Evolutionary conservation across 1,140 invertebrate genomes (phyloP).

Genomic region (Popillia japonica): DNA sequence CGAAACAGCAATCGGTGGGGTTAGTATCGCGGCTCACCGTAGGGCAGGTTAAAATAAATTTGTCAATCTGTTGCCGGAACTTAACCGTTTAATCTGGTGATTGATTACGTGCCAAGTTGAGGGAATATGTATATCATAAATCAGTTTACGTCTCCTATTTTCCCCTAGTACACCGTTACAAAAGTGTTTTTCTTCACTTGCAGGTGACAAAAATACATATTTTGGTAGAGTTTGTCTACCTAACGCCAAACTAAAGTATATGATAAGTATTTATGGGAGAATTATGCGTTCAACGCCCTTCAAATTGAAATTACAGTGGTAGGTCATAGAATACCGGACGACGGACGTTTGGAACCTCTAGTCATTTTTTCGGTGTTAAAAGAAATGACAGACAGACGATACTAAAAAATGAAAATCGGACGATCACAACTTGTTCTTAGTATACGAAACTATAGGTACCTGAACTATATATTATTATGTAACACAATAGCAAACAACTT

Average conservation of each 20-base stretch:
- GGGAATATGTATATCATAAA: slow-evolving; percentile 31
- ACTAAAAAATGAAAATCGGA: too few species aligned
- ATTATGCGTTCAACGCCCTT: not conserved
- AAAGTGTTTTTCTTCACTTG: not conserved
- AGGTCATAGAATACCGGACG: too few species aligned
- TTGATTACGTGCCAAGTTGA: slow-evolving; percentile 31
- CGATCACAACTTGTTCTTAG: too few species aligned
- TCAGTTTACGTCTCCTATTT: not conserved
- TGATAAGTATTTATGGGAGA: not conserved
- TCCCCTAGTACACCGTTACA: not conserved
- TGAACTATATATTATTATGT: too few species aligned
- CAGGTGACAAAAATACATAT: slow-evolving; percentile 20
- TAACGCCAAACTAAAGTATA: not conserved
- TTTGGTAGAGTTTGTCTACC: not conserved
- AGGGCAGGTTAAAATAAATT: slow-evolving; percentile 6
- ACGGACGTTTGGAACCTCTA: too few species aligned
- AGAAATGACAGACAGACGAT: too few species aligned
- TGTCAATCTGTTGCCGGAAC: slow-evolving; percentile 32
- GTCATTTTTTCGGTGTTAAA: too few species aligned
- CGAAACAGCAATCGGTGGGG: not conserved
- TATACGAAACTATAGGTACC: too few species aligned
- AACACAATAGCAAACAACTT: too few species aligned
- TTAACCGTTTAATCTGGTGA: slow-evolving; percentile 32
- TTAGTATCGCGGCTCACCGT: not conserved
- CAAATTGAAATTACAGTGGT: not conserved